Conservation (phyloP, 2,888 invertebrate species). For the Petrophora chlorosata region DNA sequence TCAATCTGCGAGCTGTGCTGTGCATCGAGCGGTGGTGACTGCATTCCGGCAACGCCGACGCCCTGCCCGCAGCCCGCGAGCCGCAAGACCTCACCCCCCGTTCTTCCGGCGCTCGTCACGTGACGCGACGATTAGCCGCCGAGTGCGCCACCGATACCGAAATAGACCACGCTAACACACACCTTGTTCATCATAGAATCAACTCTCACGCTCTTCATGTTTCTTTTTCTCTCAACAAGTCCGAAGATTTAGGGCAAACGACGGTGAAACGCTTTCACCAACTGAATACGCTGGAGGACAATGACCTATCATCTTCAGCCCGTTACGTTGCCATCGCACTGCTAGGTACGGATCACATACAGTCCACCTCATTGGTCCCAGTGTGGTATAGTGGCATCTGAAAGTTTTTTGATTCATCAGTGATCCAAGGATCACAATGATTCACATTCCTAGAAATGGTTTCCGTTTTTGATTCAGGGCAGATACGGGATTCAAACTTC, state of each 20-base stretch:
- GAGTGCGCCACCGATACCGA: slow-evolving; percentile 80
- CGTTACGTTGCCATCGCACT: no score
- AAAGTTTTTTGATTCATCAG: no score
- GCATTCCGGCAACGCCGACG: slow-evolving; percentile 75
- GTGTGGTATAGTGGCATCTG: no score
- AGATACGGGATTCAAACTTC: no score
- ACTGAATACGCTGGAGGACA: not conserved
- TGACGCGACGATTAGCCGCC: slow-evolving; percentile 80
- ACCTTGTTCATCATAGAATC: slow-evolving; percentile 65
- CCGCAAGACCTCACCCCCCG: slow-evolving; percentile 68
- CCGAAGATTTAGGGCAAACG: not conserved
- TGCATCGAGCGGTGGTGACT: slow-evolving; percentile 77
- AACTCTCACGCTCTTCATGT: slow-evolving; percentile 51
- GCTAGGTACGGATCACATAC: no score
- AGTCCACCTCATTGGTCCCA: no score
- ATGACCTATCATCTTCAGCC: no score
- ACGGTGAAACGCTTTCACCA: not conserved
- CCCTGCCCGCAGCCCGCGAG: slow-evolving; percentile 51
- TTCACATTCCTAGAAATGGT: no score
- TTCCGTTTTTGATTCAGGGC: no score
- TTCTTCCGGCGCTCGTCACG: slow-evolving; percentile 80
- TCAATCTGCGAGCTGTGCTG: slow-evolving; percentile 69
- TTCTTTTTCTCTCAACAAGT: not conserved
- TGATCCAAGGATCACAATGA: no score
- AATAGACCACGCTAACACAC: slow-evolving; percentile 70